A percentile compares a stretch with the other conserved stretches of the same genome.
phyloP scores from a whole-genome alignment of 1,140 invertebrate species.

The Vanessa atalanta region DNA sequence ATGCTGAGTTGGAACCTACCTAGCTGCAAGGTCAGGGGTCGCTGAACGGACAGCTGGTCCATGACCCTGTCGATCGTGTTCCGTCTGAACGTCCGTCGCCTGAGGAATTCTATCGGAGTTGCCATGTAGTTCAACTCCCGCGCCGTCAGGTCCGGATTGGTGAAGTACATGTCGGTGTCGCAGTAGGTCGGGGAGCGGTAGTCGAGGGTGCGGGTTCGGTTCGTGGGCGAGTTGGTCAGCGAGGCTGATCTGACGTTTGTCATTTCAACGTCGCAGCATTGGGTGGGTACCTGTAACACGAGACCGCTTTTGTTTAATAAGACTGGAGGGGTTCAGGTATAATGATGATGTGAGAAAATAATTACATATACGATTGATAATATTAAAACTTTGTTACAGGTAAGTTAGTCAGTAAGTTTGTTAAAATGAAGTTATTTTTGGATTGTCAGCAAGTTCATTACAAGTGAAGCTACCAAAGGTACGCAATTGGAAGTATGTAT shows the following conservation, averaged over 20 bases:
- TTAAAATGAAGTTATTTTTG: too few relatives aligned
- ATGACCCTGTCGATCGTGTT: slow-evolving; percentile 54
- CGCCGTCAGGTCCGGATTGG: slow-evolving; percentile 46
- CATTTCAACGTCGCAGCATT: slow-evolving; percentile 70
- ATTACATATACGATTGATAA: too few relatives aligned
- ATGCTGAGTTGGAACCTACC: slow-evolving; percentile 70
- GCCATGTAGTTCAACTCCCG: slow-evolving; percentile 56
- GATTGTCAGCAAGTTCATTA: too few relatives aligned
- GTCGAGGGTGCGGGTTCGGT: slow-evolving; percentile 38
- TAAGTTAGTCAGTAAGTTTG: too few relatives aligned
- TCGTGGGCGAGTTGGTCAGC: slow-evolving; percentile 45
- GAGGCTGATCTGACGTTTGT: slow-evolving; percentile 48
- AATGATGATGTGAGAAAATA: too few relatives aligned
- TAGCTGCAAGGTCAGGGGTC: slow-evolving; percentile 61
- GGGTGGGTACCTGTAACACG: slow-evolving; percentile 61
- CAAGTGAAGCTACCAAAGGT: too few relatives aligned
- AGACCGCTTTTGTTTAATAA: neutral
- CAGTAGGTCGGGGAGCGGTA: slow-evolving; percentile 54
- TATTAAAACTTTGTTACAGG: too few relatives aligned
- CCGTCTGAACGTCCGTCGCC: slow-evolving; percentile 42
- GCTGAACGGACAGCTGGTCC: slow-evolving; percentile 47
- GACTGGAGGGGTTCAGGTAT: neutral
- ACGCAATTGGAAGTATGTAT: too few relatives aligned
- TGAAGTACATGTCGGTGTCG: slow-evolving; percentile 52
- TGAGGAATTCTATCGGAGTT: slow-evolving; percentile 51